Evolutionary conservation across 2,113 vertebrate genomes (phyloP).

Genomic region (Dendrocopos noguchii): DNA sequence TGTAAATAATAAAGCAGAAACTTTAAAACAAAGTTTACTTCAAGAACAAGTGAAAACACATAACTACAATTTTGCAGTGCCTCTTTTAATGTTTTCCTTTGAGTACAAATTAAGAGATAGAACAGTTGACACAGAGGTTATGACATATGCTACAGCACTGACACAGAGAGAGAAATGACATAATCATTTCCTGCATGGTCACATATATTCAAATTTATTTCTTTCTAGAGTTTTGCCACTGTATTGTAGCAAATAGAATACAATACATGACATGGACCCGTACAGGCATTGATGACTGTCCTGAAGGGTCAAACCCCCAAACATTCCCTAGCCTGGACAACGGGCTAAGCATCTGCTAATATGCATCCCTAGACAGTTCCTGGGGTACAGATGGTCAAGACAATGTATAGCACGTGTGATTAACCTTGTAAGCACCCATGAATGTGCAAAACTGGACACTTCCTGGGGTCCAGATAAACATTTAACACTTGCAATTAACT

Average conservation of each 20-base stretch:
- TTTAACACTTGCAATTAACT: no score
- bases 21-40: not conserved
- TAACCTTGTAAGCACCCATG: no score
- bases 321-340: no score
- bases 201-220: not conserved
- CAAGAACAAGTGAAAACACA: not conserved
- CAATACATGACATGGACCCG: not conserved
- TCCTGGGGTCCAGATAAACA: no score
- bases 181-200: fast-evolving
- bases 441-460: no score
- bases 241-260: no score
- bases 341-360: no score
- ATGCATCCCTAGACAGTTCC: no score
- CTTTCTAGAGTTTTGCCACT: not conserved
- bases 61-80: not conserved
- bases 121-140: not conserved
- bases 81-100: not conserved
- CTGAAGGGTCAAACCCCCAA: no score
- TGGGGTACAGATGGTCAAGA: no score
- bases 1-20: not conserved
- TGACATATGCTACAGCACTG: fast-evolving
- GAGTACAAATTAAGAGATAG: not conserved
- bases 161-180: not conserved
- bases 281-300: not conserved
- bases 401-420: no score